Conservation (phyloP, 2,888 invertebrate genomes). For the Drosophila affinis region DNA sequence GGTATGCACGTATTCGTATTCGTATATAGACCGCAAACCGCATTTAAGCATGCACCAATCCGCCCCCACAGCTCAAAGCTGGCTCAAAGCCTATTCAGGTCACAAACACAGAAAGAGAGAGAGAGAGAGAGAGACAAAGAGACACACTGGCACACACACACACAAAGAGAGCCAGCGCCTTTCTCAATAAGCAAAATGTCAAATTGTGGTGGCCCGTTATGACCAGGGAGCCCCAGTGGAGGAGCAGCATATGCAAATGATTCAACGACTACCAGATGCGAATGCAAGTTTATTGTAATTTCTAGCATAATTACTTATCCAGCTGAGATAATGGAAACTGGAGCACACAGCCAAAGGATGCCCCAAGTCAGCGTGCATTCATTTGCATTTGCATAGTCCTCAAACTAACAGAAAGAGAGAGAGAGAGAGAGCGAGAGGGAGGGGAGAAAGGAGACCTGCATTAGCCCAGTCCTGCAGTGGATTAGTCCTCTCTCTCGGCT, state of each 20-base stretch:
- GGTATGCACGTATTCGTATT: slow-evolving; percentile 1
- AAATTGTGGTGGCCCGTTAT: slow-evolving; percentile 45
- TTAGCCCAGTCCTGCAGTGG: slow-evolving; percentile 29
- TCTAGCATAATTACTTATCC: slow-evolving; percentile 68
- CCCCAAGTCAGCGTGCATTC: slow-evolving; percentile 28
- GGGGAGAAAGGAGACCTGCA: slow-evolving; percentile 8
- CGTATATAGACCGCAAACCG: slow-evolving; percentile 37
- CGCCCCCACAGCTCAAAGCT: slow-evolving; percentile 25
- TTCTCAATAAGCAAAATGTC: slow-evolving; percentile 35
- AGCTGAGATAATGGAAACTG: slow-evolving; percentile 57
- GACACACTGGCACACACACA: not conserved
- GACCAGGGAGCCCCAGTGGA: slow-evolving; percentile 22
- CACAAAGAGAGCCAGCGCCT: not conserved
- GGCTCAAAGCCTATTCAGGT: slow-evolving; percentile 49
- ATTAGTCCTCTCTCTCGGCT: slow-evolving; percentile 12
- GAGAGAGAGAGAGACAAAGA: not conserved
- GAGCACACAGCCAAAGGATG: slow-evolving; percentile 35
- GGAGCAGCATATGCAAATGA: slow-evolving; percentile 50
- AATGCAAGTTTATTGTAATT: slow-evolving; percentile 57
- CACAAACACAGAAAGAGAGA: slow-evolving; percentile 35
- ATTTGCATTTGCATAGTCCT: slow-evolving; percentile 60
- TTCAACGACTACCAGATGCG: slow-evolving; percentile 21
- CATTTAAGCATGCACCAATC: slow-evolving; percentile 24
- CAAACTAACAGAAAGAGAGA: slow-evolving; percentile 14
- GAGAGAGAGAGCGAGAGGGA: not conserved